Conservation (phyloP, 2,888 invertebrate genomes). For the Dascillus cervinus region DNA sequence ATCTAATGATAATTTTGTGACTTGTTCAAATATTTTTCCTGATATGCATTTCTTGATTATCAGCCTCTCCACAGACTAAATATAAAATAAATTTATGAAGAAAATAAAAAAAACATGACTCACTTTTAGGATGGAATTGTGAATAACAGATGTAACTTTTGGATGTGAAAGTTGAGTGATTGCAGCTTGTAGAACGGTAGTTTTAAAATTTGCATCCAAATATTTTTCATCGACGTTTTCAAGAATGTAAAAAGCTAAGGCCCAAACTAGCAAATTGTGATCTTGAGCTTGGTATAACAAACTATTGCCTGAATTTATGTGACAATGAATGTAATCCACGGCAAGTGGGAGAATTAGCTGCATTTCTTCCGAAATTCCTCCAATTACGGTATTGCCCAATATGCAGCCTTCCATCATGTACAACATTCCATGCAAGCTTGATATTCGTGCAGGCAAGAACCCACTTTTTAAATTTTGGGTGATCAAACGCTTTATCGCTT, state of each 20-base stretch:
- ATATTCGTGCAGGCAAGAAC: slow-evolving; percentile 54
- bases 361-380: slow-evolving; percentile 44
- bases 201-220: slow-evolving; percentile 50
- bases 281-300: slow-evolving; percentile 45
- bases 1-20: slow-evolving; percentile 61
- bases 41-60: slow-evolving; percentile 48
- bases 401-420: slow-evolving; percentile 57
- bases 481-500: slow-evolving; percentile 53
- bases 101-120: slow-evolving; percentile 11
- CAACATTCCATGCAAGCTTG: slow-evolving; percentile 58
- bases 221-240: slow-evolving; percentile 63
- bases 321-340: slow-evolving; percentile 47
- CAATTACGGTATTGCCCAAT: slow-evolving; percentile 42
- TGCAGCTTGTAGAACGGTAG: slow-evolving; percentile 51
- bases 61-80: slow-evolving; percentile 64
- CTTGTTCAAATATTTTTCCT: slow-evolving; percentile 53
- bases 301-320: slow-evolving; percentile 38
- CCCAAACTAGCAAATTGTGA: slow-evolving; percentile 65
- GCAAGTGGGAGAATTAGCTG: slow-evolving; percentile 45
- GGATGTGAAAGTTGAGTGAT: slow-evolving; percentile 44
- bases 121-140: slow-evolving; percentile 39
- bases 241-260: slow-evolving; percentile 65
- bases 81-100: slow-evolving; percentile 12
- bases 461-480: slow-evolving; percentile 54
- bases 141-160: slow-evolving; percentile 42